phyloP scores from a whole-genome alignment of 1,140 invertebrate genomes.

The Dolichoris vasculosae region DNA sequence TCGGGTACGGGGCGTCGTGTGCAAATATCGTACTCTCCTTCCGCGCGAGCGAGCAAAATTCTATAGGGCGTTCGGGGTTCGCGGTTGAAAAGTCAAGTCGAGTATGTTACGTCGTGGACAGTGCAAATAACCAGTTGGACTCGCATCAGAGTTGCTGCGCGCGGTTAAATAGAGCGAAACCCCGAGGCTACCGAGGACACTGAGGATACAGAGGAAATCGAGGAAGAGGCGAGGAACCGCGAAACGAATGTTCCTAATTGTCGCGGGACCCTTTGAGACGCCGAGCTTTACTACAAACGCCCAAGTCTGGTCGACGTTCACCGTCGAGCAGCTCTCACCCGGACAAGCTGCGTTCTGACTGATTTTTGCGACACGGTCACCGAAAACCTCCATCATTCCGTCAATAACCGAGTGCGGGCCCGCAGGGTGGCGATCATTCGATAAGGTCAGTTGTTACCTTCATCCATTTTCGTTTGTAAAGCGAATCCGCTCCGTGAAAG shows the following conservation, averaged over 20 bases:
- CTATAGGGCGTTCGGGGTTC: background rate
- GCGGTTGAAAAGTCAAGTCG: background rate
- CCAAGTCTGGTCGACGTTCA: constrained; percentile 27
- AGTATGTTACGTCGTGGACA: background rate
- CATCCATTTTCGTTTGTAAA: background rate
- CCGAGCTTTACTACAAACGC: background rate
- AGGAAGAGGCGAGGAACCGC: background rate
- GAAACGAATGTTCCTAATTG: constrained; percentile 44
- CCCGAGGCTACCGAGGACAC: background rate
- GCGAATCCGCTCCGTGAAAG: background rate
- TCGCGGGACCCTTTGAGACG: constrained; percentile 4
- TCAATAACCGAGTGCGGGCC: constrained; percentile 74
- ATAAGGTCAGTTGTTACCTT: constrained; percentile 63
- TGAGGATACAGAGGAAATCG: no score
- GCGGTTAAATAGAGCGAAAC: background rate
- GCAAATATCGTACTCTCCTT: constrained; percentile 17
- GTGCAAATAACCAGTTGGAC: background rate
- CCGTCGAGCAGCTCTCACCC: constrained; percentile 24
- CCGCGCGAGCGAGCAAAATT: constrained; percentile 1
- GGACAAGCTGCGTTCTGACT: constrained; percentile 65
- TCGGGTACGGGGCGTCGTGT: constrained; percentile 37
- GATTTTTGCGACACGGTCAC: constrained; percentile 74
- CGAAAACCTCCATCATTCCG: constrained; percentile 75
- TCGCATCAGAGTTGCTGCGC: background rate
- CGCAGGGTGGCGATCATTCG: constrained; percentile 74